phyloP scores from a whole-genome alignment of 2,113 vertebrate species.

The Cyanoderma ruficeps region DNA sequence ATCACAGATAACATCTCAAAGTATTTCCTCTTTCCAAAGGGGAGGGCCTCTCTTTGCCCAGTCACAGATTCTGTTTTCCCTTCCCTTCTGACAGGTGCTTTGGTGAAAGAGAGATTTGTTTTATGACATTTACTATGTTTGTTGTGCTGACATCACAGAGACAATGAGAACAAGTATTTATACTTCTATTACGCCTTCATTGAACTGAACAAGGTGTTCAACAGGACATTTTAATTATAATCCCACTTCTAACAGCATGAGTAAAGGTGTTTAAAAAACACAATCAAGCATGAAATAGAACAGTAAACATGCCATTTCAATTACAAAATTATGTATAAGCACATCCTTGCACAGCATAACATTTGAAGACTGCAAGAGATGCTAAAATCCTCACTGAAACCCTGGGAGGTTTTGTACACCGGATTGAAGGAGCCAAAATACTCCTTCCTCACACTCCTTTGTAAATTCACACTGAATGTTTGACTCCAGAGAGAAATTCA shows the following conservation, averaged over 20 bases:
- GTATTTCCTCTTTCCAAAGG: background rate
- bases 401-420: background rate
- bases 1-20: background rate
- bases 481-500: conserved; percentile 31
- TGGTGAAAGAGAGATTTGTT: conserved; percentile 23
- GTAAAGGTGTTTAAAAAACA: conserved; percentile 67
- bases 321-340: conserved; percentile 64
- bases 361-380: conserved; percentile 28
- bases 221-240: conserved; percentile 69
- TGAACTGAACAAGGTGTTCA: conserved; percentile 74
- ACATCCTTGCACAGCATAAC: conserved; percentile 49
- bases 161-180: conserved; percentile 68
- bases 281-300: conserved; percentile 70
- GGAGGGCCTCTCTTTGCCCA: background rate
- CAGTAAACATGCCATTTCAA: conserved; percentile 66
- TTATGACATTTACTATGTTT: conserved; percentile 30
- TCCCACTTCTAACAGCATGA: conserved; percentile 46
- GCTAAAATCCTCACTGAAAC: conserved; percentile 33
- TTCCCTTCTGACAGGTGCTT: background rate
- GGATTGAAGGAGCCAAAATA: conserved; percentile 4
- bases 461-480: conserved; percentile 8
- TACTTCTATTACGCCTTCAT: conserved; percentile 66
- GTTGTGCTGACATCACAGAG: conserved; percentile 62
- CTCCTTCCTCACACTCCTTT: conserved; percentile 25
- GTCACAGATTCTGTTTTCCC: background rate